These are phyloP conservation scores for Muntiacus reevesi DNA, from an alignment of 2,113 vertebrate genomes.

Conservation along the genomic window DNA sequence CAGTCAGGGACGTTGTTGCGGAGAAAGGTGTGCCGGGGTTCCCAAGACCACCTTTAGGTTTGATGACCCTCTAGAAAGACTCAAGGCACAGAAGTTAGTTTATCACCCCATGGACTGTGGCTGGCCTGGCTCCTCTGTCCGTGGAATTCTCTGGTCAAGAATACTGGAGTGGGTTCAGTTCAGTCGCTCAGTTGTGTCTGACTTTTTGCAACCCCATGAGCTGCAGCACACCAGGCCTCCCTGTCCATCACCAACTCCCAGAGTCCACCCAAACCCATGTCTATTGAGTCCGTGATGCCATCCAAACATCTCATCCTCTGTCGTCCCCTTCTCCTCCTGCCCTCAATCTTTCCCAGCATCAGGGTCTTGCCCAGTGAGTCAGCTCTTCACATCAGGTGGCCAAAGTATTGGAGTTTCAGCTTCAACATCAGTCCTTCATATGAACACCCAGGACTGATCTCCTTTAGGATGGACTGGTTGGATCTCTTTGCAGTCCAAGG, in stretches of 20 bases:
- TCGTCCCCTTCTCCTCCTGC: not conserved
- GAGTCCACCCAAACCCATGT: not conserved
- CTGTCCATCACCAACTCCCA: not conserved
- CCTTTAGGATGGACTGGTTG: not conserved
- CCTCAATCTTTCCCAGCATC: not conserved
- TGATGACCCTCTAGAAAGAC: not conserved
- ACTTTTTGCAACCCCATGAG: not conserved
- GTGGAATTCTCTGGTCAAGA: not conserved
- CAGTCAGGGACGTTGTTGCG: not conserved
- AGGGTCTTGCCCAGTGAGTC: not conserved
- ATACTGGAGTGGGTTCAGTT: not conserved
- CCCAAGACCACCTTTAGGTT: not conserved
- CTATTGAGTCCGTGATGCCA: not conserved
- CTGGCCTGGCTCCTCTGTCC: not conserved
- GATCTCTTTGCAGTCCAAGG: not conserved
- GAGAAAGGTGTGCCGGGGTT: rapidly evolving
- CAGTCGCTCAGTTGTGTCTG: rapidly evolving
- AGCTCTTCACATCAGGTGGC: not conserved
- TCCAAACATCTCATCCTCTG: not conserved
- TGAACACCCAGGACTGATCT: not conserved
- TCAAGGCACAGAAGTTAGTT: not conserved
- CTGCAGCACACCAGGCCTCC: not conserved
- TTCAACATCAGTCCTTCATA: not conserved
- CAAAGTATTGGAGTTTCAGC: not conserved
- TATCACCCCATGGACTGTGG: not conserved